These are phyloP conservation scores for Nephrocerus scutellatus DNA, from an alignment of 2,888 invertebrate species.

Conservation along the genomic window DNA sequence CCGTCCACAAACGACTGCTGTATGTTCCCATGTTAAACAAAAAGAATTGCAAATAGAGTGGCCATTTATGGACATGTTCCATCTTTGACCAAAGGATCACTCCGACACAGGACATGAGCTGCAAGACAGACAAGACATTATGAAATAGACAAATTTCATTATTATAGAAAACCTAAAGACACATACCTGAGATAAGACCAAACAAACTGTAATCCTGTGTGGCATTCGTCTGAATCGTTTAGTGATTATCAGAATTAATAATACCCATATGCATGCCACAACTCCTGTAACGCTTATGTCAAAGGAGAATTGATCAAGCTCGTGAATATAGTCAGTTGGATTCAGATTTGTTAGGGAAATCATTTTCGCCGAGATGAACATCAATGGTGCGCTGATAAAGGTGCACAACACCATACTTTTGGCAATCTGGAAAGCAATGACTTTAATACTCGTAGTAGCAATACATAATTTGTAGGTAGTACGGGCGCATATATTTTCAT, in stretches of 20 bases:
- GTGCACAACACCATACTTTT: constrained; percentile 93
- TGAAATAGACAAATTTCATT: background rate
- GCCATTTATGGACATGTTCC: constrained; percentile 54
- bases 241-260: constrained; percentile 64
- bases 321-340: constrained; percentile 66
- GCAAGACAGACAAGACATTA: constrained; percentile 23
- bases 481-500: too few relatives aligned
- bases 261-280: constrained; percentile 70
- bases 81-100: constrained; percentile 67
- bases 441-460: too few relatives aligned
- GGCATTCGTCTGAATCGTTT: constrained; percentile 73
- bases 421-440: constrained; percentile 66
- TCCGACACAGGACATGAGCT: constrained; percentile 64
- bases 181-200: constrained; percentile 71
- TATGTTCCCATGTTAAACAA: constrained; percentile 71
- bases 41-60: constrained; percentile 65
- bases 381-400: constrained; percentile 87
- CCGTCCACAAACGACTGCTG: constrained; percentile 78
- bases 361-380: constrained; percentile 93
- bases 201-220: constrained; percentile 71
- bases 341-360: constrained; percentile 67
- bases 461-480: too few relatives aligned
- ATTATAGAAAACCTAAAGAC: background rate
- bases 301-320: constrained; percentile 72
- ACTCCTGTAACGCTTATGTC: constrained; percentile 76